Percentiles rank a stretch among this genome's conserved stretches.
Evolutionary conservation across 2,113 vertebrate species (phyloP).

Genomic region (Grantiella picta): DNA sequence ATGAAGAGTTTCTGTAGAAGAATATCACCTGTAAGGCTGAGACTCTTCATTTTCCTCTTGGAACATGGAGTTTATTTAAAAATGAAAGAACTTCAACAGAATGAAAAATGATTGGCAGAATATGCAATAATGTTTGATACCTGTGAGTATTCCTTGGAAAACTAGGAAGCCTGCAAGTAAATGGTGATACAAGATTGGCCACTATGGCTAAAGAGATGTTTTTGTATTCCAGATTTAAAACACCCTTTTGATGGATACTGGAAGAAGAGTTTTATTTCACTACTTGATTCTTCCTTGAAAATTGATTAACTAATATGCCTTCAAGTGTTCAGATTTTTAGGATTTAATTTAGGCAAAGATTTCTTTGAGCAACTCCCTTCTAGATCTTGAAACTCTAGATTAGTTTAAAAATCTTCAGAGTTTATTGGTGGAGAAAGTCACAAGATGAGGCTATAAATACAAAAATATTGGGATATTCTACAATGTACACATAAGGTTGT

Average conservation of each 20-base stretch:
- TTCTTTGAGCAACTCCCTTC: background rate
- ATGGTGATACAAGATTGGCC: background rate
- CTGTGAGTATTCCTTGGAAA: background rate
- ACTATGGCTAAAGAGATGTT: background rate
- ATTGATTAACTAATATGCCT: background rate
- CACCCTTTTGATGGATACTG: background rate
- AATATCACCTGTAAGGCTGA: background rate
- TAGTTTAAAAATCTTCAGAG: background rate
- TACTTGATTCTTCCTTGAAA: background rate
- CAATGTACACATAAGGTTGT: background rate
- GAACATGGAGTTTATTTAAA: background rate
- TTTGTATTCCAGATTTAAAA: background rate
- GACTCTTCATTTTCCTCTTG: background rate
- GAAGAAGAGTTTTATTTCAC: background rate
- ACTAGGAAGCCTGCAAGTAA: background rate
- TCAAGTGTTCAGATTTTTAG: background rate
- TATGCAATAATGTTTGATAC: background rate
- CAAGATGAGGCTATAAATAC: background rate
- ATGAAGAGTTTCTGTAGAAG: background rate
- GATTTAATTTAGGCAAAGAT: background rate
- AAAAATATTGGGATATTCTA: background rate
- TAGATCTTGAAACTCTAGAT: background rate
- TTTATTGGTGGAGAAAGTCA: background rate
- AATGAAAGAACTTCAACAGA: background rate
- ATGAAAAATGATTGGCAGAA: background rate